Evolutionary conservation across 1,140 invertebrate genomes (phyloP).

Genomic region (Papilio aristodemus): DNA sequence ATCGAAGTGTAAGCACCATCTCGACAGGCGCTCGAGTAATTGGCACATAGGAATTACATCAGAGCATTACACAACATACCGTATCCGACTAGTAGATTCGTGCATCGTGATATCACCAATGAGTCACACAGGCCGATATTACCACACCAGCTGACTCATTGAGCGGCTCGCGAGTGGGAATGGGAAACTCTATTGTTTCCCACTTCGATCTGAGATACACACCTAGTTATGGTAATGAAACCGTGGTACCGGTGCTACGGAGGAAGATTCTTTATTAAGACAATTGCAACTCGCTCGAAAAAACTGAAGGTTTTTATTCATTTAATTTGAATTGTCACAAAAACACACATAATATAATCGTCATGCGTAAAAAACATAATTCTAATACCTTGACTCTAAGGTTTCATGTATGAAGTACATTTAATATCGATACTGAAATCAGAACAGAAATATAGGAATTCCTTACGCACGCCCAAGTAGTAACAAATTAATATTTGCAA

Average conservation of each 20-base stretch:
- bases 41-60: conserved; percentile 27
- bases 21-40: not conserved
- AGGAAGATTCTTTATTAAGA: conserved; percentile 9
- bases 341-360: not conserved
- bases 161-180: conserved; percentile 56
- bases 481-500: too few relatives aligned
- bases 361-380: not conserved
- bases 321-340: not conserved
- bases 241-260: conserved; percentile 12
- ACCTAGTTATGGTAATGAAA: conserved; percentile 54
- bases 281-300: not conserved
- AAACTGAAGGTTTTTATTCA: not conserved
- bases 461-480: too few relatives aligned
- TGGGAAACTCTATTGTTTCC: conserved; percentile 72
- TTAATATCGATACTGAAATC: too few relatives aligned
- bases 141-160: conserved; percentile 61
- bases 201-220: conserved; percentile 58
- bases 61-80: conserved; percentile 37
- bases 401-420: not conserved
- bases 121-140: conserved; percentile 68
- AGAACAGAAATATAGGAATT: too few relatives aligned
- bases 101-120: conserved; percentile 63
- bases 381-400: not conserved
- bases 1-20: not conserved
- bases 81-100: conserved; percentile 46